Base-by-base conservation (phyloP, 2,888 invertebrate genomes). In the Steinernema hermaphroditum region DNA sequence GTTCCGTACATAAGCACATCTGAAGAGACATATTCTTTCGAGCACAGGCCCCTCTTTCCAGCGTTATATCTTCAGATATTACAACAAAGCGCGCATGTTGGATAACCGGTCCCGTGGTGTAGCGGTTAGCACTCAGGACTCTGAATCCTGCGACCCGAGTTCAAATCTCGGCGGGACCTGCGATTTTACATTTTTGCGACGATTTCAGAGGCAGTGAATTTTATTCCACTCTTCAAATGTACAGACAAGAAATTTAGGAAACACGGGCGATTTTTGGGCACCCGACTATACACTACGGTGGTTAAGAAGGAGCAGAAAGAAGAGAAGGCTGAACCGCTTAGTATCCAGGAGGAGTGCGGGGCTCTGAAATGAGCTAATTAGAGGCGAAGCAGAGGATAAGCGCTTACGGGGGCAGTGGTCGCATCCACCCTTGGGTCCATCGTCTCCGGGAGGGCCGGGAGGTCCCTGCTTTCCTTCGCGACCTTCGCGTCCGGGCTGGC, bases 341-440 rank as follows among this genome's bases (percentile, higher is more conserved):
- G 57, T 81, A 81, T 74, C 81, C 81, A 76, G 81, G 81, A 72
- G 81, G 81, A 68, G 81, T 81, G 70, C 81, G 79, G 74, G 81
- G 81, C 68, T 79, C 80, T 80, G 75, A 6, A 72, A 69, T 0
- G n/a, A 37, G 75, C n/a, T n/a, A 46, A 22, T 29, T 54, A 68
- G 46, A 22, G 49, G 44, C n/a, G 37, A n/a, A 43, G 12, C 19
- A 8, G 70, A 34, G 41, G 19, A 19, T 37, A 8, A 27, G 22
- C 69, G 71, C 79, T 81, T 72, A 81, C 81, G 77, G 74, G 80
- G 80, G 75, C 81, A 81, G 72, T 80, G 80, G 72, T 74, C 75
- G 75, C 80, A 80, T 68, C 77, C 78, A 76, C 81, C 81, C 74
- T 79, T 79, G 72, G 80, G 80, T 79, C 81, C 81, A 68, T 81